phyloP scores from a whole-genome alignment of 2,113 vertebrate species.

The Okapia johnstoni region DNA sequence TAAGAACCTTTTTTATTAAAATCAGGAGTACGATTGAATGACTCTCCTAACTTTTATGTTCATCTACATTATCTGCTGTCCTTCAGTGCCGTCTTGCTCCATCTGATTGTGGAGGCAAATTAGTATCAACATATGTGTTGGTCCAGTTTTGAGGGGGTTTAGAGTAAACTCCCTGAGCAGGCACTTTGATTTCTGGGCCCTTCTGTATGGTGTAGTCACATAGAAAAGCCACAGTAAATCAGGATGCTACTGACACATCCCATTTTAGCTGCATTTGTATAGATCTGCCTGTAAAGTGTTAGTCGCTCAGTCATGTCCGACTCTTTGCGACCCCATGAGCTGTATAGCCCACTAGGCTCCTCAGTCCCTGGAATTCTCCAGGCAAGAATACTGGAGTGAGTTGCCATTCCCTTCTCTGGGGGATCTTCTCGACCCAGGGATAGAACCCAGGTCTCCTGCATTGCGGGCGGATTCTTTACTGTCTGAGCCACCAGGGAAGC shows the following conservation, averaged over 20 bases:
- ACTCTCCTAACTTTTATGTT: neutral
- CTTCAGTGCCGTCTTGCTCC: neutral
- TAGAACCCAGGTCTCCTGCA: accelerated
- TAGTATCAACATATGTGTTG: neutral
- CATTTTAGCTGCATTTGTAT: neutral
- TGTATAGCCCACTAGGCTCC: neutral
- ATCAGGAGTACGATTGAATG: neutral
- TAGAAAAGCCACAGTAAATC: neutral
- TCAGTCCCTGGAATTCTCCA: neutral
- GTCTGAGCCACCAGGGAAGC: neutral
- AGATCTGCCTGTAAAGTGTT: neutral
- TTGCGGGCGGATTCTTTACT: neutral
- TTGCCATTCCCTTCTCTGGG: neutral
- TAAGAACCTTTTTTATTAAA: constrained; percentile 73
- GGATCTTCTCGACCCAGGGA: neutral
- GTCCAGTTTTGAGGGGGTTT: neutral
- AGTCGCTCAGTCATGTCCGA: accelerated
- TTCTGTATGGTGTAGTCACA: neutral
- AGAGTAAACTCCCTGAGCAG: neutral
- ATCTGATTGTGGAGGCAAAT: neutral
- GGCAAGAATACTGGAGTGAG: neutral
- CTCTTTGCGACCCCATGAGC: neutral
- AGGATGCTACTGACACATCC: no score
- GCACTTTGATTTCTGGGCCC: neutral
- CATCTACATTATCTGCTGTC: neutral